Evolutionary conservation across 2,888 invertebrate genomes (phyloP).

Genomic region (Antheraea yamamai): DNA sequence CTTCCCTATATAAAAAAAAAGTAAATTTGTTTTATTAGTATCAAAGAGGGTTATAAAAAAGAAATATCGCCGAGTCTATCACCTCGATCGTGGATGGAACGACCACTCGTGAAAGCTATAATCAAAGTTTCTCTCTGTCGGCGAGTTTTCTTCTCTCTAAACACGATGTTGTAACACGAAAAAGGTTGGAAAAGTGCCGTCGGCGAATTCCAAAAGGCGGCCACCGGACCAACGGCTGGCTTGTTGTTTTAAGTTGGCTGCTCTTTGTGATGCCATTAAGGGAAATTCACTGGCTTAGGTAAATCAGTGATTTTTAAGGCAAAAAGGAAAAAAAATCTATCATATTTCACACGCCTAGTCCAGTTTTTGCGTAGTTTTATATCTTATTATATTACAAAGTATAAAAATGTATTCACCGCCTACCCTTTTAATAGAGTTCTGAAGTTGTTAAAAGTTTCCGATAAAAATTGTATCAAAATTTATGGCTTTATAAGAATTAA

Average conservation of each 20-base stretch:
- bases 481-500: not conserved
- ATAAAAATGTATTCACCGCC: not conserved
- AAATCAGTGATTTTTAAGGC: slow-evolving; percentile 41
- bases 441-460: not conserved
- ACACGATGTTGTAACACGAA: slow-evolving; percentile 79
- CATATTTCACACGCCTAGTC: not conserved
- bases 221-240: slow-evolving; percentile 47
- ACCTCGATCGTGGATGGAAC: slow-evolving; percentile 72
- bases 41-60: slow-evolving; percentile 77
- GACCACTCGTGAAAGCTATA: slow-evolving; percentile 78
- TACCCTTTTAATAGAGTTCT: not conserved
- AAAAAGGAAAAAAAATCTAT: not conserved
- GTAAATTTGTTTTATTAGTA: slow-evolving; percentile 80
- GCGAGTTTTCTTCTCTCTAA: slow-evolving; percentile 79
- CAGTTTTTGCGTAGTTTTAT: not conserved
- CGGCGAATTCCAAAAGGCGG: slow-evolving; percentile 66
- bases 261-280: slow-evolving; percentile 66
- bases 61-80: slow-evolving; percentile 75
- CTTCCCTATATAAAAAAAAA: slow-evolving; percentile 60
- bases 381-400: not conserved
- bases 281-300: slow-evolving; percentile 60
- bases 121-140: slow-evolving; percentile 79
- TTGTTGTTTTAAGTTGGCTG: slow-evolving; percentile 69
- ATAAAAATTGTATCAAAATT: not conserved
- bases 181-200: slow-evolving; percentile 78